These are phyloP conservation scores for Ischnura elegans DNA, from an alignment of 2,888 invertebrate genomes.

Conservation along the genomic window DNA sequence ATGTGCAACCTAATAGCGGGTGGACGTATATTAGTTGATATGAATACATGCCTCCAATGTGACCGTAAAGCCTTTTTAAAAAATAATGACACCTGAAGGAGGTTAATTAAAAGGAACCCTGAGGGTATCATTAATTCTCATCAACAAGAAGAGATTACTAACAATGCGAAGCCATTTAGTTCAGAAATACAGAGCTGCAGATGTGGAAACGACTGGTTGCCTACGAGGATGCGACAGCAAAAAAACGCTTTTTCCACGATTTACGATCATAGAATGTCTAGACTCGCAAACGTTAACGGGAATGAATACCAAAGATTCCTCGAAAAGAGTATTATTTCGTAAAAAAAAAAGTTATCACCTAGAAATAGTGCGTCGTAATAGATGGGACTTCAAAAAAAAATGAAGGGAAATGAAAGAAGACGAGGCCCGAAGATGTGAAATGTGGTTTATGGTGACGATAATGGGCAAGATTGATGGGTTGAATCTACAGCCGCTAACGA, in stretches of 20 bases:
- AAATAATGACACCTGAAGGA: background rate
- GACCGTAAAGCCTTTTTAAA: background rate
- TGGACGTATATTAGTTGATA: background rate
- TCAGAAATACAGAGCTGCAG: background rate
- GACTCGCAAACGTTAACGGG: background rate
- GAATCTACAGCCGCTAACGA: constrained; percentile 1
- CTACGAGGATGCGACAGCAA: background rate
- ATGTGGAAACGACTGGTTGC: background rate
- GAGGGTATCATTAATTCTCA: background rate
- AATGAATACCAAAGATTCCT: background rate
- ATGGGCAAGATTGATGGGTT: background rate
- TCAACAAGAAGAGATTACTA: background rate
- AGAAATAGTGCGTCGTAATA: background rate
- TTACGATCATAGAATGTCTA: background rate
- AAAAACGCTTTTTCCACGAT: background rate
- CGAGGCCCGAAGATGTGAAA: background rate
- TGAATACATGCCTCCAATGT: background rate
- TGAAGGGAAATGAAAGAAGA: background rate
- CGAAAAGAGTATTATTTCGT: background rate
- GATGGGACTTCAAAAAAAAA: background rate
- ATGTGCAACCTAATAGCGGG: too few species aligned
- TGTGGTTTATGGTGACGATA: background rate
- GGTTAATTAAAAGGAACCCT: background rate
- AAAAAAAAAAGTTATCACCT: background rate
- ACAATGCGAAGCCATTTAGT: background rate